Conservation (phyloP, 2,888 invertebrate species). For the Leptinotarsa rubiginosa region DNA sequence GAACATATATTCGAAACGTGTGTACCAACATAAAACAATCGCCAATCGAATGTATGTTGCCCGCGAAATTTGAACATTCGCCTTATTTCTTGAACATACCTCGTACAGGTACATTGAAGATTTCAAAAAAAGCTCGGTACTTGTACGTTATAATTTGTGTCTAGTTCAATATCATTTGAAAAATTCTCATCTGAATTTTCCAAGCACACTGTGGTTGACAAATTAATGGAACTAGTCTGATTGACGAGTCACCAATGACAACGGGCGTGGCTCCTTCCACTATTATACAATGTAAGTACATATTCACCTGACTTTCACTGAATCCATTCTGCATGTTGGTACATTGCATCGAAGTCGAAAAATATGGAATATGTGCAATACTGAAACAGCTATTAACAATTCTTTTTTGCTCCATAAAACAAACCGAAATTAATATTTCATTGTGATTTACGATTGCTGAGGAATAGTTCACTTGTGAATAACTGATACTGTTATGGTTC, state of each 20-base stretch:
- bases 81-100: too few species aligned
- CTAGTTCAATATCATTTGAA: too few species aligned
- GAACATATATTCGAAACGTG: too few species aligned
- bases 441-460: constrained; percentile 29
- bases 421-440: constrained; percentile 36
- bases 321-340: constrained; percentile 39
- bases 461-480: neutral
- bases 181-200: too few species aligned
- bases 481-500: neutral
- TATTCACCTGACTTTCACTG: constrained; percentile 54
- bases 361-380: constrained; percentile 47
- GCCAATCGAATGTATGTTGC: too few species aligned
- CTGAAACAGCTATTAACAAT: constrained; percentile 29
- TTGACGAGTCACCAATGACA: constrained; percentile 33
- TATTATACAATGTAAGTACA: constrained; percentile 52
- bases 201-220: too few species aligned
- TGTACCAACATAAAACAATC: too few species aligned
- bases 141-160: too few species aligned
- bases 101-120: too few species aligned
- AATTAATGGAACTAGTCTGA: neutral
- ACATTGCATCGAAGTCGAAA: constrained; percentile 40
- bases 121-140: too few species aligned
- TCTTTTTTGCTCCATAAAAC: constrained; percentile 26
- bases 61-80: too few species aligned
- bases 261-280: constrained; percentile 46